phyloP scores from a whole-genome alignment of 1,140 invertebrate species.

The Megathymus violae region DNA sequence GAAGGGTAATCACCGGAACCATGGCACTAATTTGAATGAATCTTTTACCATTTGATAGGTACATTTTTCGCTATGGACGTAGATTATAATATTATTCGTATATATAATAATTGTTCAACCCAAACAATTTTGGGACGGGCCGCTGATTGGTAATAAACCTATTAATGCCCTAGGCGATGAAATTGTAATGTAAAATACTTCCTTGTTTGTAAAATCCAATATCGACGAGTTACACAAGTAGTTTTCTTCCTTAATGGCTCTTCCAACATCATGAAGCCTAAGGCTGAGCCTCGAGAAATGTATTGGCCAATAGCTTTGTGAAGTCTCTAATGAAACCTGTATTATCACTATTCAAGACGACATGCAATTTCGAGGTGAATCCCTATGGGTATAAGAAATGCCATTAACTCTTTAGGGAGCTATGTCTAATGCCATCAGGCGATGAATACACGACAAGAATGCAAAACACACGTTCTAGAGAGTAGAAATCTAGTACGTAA shows the following conservation, averaged over 20 bases:
- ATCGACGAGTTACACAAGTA: conserved; percentile 11
- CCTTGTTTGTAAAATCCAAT: conserved; percentile 4
- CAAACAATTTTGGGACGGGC: no score
- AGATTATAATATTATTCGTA: no score
- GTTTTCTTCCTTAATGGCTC: conserved; percentile 7
- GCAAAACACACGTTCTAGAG: conserved; percentile 19
- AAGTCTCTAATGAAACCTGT: conserved; percentile 28
- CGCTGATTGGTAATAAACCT: no score
- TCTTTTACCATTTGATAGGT: no score
- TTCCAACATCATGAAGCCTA: conserved; percentile 16
- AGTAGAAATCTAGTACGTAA: conserved; percentile 24
- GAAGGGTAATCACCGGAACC: no score
- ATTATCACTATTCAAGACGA: conserved; percentile 29
- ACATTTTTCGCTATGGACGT: no score
- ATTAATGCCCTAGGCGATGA: no score
- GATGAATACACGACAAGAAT: conserved; percentile 9
- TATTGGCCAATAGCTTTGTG: conserved; percentile 21
- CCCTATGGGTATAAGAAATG: conserved; percentile 31
- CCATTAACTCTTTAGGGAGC: conserved; percentile 26
- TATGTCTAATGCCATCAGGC: conserved; percentile 22
- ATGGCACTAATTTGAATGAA: no score
- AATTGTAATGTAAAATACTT: no score
- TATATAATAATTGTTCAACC: no score
- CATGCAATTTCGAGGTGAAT: conserved; percentile 32
- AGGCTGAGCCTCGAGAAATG: conserved; percentile 10